Conservation (phyloP, 2,888 invertebrate species). For the Fragum whitleyi region DNA sequence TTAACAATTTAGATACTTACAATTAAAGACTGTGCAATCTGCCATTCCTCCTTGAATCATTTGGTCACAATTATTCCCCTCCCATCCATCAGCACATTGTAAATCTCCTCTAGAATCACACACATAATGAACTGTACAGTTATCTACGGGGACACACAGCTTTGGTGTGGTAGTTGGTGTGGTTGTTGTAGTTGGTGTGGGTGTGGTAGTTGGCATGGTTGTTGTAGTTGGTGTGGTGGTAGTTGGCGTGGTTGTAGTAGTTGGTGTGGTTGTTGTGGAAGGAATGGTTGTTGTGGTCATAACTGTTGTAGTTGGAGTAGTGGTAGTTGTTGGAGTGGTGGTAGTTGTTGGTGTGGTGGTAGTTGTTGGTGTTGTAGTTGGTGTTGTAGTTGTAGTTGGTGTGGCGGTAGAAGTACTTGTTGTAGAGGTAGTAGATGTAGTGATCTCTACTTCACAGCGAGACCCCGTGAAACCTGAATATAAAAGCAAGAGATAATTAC, state of each 20-base stretch:
- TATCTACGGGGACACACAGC: constrained; percentile 22
- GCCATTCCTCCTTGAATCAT: constrained; percentile 24
- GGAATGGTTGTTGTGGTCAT: background rate
- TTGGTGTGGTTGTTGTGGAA: constrained; percentile 28
- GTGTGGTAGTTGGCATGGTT: background rate
- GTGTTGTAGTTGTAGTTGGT: constrained; percentile 22
- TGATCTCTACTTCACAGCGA: constrained; percentile 38
- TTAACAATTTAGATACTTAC: constrained; percentile 32
- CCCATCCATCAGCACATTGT: constrained; percentile 30
- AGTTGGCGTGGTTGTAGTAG: background rate
- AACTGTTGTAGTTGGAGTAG: constrained; percentile 1
- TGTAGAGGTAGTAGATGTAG: constrained; percentile 20
- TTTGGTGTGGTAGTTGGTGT: constrained; percentile 35
- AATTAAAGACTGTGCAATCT: constrained; percentile 27
- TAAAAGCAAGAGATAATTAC: too few species aligned
- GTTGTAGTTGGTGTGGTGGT: constrained; percentile 9
- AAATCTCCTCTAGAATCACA: constrained; percentile 28
- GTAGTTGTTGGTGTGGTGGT: constrained; percentile 23
- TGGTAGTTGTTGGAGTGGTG: background rate
- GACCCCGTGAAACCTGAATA: constrained; percentile 35
- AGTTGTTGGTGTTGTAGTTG: background rate
- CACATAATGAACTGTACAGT: constrained; percentile 31
- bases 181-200: constrained; percentile 16
- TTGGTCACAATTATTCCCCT: constrained; percentile 23
- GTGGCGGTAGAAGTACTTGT: background rate